These are phyloP conservation scores for Pagetopsis macropterus DNA, from an alignment of 2,797 vertebrate species.

Conservation along the genomic window DNA sequence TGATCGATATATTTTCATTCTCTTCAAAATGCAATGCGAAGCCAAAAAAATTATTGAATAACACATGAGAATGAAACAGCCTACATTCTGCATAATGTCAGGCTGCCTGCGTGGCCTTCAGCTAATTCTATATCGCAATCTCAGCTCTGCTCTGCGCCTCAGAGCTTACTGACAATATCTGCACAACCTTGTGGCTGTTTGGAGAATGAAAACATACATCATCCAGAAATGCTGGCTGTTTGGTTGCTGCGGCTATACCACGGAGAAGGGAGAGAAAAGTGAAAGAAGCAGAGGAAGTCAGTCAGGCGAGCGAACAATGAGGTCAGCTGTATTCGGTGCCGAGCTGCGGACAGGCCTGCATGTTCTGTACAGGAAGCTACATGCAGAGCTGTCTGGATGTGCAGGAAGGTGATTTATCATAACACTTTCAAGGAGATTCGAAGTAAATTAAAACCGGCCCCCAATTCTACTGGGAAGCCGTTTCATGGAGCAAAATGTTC, in stretches of 20 bases:
- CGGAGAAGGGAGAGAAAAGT: conserved; percentile 14
- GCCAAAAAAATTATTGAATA: conserved; percentile 30
- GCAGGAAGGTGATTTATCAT: conserved; percentile 34
- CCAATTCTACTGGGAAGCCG: conserved; percentile 6
- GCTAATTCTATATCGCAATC: conserved; percentile 54
- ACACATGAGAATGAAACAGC: conserved; percentile 44
- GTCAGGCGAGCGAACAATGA: conserved; percentile 22
- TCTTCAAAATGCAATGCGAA: conserved; percentile 30
- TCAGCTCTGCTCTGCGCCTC: conserved; percentile 48
- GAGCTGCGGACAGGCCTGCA: conserved; percentile 12
- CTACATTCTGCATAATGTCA: conserved; percentile 59
- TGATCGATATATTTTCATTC: conserved; percentile 48
- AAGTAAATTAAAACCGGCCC: conserved; percentile 23
- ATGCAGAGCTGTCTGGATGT: conserved; percentile 8
- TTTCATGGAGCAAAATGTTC: conserved; percentile 20
- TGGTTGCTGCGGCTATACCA: conserved; percentile 14
- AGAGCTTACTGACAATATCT: conserved; percentile 63
- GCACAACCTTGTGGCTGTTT: conserved; percentile 65
- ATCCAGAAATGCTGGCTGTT: conserved; percentile 37
- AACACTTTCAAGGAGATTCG: conserved; percentile 20
- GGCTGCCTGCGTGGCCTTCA: conserved; percentile 51
- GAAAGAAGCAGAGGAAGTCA: conserved; percentile 30
- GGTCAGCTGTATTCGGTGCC: not conserved
- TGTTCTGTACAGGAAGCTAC: conserved; percentile 2
- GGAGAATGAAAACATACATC: conserved; percentile 63